These are phyloP conservation scores for Drosophila pseudoobscura DNA, from an alignment of 1,140 invertebrate genomes.

Conservation along the genomic window DNA sequence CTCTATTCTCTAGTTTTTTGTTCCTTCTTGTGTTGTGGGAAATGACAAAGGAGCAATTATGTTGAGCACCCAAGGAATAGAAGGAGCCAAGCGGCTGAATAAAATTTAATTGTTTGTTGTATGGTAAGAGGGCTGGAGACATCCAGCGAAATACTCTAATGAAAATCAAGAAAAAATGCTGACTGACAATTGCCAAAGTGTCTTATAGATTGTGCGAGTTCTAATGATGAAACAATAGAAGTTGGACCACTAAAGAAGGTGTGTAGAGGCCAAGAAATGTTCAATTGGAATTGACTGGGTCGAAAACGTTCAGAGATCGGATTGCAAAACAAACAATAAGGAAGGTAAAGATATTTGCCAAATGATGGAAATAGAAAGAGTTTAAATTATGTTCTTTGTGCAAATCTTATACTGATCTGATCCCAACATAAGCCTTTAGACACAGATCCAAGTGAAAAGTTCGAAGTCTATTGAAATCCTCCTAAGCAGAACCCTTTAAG, in stretches of 20 bases:
- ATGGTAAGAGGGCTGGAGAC: slow-evolving; percentile 34
- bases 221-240: slow-evolving; percentile 29
- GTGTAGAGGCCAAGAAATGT: not conserved
- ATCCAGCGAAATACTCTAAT: slow-evolving; percentile 60
- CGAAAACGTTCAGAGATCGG: not conserved
- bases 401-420: too few relatives aligned
- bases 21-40: slow-evolving; percentile 49
- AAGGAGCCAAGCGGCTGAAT: slow-evolving; percentile 13
- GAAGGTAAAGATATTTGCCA: too few relatives aligned
- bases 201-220: slow-evolving; percentile 14
- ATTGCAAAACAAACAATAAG: too few relatives aligned
- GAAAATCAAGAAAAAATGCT: slow-evolving; percentile 53
- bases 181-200: slow-evolving; percentile 59
- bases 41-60: slow-evolving; percentile 80
- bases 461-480: too few relatives aligned
- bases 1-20: slow-evolving; percentile 21
- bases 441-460: too few relatives aligned
- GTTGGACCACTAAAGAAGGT: not conserved
- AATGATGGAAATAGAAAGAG: too few relatives aligned
- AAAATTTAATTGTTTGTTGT: too few relatives aligned
- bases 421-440: too few relatives aligned
- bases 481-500: too few relatives aligned
- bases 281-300: not conserved
- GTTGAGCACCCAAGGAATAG: slow-evolving; percentile 37
- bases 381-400: too few relatives aligned